These are phyloP conservation scores for Dermochelys coriacea DNA, from an alignment of 2,797 vertebrate genomes.

Conservation along the genomic window DNA sequence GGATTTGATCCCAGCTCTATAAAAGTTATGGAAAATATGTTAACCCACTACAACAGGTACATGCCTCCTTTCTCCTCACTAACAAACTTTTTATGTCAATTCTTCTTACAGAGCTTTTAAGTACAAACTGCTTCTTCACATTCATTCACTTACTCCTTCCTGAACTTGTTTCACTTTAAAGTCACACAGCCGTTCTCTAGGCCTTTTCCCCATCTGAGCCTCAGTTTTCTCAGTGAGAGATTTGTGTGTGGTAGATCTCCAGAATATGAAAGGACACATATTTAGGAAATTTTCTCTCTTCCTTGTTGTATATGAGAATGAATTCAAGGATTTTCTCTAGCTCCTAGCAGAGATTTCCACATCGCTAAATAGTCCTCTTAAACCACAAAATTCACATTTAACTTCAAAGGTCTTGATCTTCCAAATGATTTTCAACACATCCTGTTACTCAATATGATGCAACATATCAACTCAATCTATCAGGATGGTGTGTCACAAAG, in stretches of 20 bases:
- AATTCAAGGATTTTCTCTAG: background rate
- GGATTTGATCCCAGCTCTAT: background rate
- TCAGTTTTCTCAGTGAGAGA: background rate
- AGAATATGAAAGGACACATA: background rate
- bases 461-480: background rate
- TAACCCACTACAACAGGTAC: background rate
- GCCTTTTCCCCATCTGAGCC: background rate
- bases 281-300: background rate
- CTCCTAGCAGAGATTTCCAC: background rate
- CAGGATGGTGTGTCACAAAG: background rate
- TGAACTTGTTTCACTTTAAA: background rate
- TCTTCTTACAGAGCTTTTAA: background rate
- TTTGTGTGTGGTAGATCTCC: background rate
- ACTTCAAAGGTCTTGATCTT: background rate
- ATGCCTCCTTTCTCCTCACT: background rate
- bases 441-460: slow-evolving; percentile 54
- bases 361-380: background rate
- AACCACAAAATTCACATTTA: background rate
- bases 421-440: slow-evolving; percentile 50
- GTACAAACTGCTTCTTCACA: background rate
- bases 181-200: background rate
- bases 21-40: background rate
- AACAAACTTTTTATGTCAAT: background rate
- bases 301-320: background rate
- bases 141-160: background rate